Conservation (phyloP, 2,113 vertebrate species). For the Mesoclemmys tuberculata region DNA sequence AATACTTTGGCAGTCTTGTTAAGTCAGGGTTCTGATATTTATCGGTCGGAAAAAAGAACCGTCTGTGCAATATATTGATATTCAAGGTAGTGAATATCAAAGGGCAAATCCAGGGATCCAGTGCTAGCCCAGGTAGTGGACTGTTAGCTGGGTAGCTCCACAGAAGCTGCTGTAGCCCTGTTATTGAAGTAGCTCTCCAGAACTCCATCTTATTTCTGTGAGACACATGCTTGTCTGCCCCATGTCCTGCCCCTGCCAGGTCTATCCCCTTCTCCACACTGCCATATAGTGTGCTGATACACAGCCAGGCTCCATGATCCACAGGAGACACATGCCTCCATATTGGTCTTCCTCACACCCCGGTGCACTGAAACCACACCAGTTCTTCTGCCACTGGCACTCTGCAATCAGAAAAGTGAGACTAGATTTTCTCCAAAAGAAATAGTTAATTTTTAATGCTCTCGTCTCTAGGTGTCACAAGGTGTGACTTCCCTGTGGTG, state of each 20-base stretch:
- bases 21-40: neutral
- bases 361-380: neutral
- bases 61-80: neutral
- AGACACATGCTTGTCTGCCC: fast-evolving
- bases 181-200: neutral
- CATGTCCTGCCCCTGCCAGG: neutral
- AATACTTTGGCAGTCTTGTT: neutral
- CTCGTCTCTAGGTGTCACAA: neutral
- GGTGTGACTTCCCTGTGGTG: neutral
- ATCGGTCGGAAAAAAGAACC: neutral
- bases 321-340: neutral
- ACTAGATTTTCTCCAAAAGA: neutral
- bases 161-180: neutral
- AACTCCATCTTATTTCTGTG: neutral
- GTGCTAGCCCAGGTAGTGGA: neutral
- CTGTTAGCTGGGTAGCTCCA: neutral
- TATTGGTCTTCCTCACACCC: fast-evolving
- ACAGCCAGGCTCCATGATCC: neutral
- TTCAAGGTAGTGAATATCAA: neutral
- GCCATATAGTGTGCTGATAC: neutral
- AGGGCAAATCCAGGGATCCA: neutral
- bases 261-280: neutral
- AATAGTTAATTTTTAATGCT: neutral
- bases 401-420: neutral
- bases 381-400: neutral